Evolutionary conservation across 2,113 vertebrate genomes (phyloP), one percentile per base, ranked within the genome.

Genomic region (Varanus komodoensis): DNA sequence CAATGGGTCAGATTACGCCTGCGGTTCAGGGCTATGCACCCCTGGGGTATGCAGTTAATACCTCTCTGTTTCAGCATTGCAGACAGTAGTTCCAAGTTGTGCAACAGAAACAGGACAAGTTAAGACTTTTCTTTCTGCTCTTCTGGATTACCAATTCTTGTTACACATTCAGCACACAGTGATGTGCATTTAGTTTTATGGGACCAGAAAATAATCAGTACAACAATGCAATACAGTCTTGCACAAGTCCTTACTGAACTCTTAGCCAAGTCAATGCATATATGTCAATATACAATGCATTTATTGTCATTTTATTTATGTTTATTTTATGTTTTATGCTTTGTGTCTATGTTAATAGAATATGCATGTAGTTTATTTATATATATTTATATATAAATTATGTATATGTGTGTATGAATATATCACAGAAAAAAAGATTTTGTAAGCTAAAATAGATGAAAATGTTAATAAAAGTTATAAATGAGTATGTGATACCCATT

Each of bases 341-440:
- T 44, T 44, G 38, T 44, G 38, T 44, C 38, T 44, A 44, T 44
- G 38, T 44, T 44, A 44, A 44, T 44, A 44, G 38, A 44, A 44
- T 44, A 44, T 44, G 38, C 38, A 44, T 44, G 38, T 44, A 44
- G 38, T 44, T 44, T 44, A 44, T 44, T 44, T 44, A 44, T 44
- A 44, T 44, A 44, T 44, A 44, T 44, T 44, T 44, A 44, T 44
- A 44, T 44, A 44, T 44, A 44, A 44, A 44, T 44, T 44, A 44
- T 44, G 38, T 44, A 44, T 44, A 44, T 44, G 38, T 44, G 38
- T 44, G 84, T 94, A 90, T 79, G 88, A 34, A 38, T 91, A 64
- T 92, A 52, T 89, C 95, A 94, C 94, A 93, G 90, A 93, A 94
- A 95, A 71, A 61, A 75, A 92, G 92, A 84, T 95, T 93, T 91